These are phyloP conservation scores for Eucriotettix oculatus DNA, from an alignment of 2,888 invertebrate species.

Conservation along the genomic window DNA sequence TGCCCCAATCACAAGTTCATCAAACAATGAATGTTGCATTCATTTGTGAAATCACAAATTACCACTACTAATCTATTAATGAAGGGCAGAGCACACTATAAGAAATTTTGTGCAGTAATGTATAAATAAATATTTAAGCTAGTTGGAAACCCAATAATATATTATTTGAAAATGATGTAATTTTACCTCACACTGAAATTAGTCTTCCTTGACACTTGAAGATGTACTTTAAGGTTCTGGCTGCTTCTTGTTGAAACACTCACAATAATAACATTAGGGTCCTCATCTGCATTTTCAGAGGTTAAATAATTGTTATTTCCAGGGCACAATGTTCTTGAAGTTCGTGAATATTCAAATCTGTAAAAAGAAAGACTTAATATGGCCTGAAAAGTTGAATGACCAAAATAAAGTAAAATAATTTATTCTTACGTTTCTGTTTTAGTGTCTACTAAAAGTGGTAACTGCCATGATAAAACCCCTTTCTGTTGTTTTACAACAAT, in stretches of 20 bases:
- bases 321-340: conserved; percentile 45
- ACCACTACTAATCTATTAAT: no score
- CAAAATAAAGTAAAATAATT: neutral
- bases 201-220: conserved; percentile 38
- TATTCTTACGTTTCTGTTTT: conserved; percentile 17
- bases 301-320: conserved; percentile 32
- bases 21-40: no score
- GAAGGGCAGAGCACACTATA: no score
- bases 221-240: conserved; percentile 35
- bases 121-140: no score
- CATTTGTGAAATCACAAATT: no score
- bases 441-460: conserved; percentile 46
- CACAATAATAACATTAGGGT: conserved; percentile 34
- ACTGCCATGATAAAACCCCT: conserved; percentile 62
- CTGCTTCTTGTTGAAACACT: conserved; percentile 50
- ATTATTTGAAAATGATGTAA: no score
- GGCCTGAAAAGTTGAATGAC: neutral
- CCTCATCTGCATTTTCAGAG: conserved; percentile 17
- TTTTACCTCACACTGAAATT: conserved; percentile 36
- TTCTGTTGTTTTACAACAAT: conserved; percentile 58
- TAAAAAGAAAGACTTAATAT: conserved; percentile 13
- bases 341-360: conserved; percentile 33
- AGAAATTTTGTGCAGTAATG: no score
- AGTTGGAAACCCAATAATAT: no score
- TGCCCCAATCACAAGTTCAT: no score